phyloP scores from a whole-genome alignment of 2,888 invertebrate genomes.

The Smittia aterrima region DNA sequence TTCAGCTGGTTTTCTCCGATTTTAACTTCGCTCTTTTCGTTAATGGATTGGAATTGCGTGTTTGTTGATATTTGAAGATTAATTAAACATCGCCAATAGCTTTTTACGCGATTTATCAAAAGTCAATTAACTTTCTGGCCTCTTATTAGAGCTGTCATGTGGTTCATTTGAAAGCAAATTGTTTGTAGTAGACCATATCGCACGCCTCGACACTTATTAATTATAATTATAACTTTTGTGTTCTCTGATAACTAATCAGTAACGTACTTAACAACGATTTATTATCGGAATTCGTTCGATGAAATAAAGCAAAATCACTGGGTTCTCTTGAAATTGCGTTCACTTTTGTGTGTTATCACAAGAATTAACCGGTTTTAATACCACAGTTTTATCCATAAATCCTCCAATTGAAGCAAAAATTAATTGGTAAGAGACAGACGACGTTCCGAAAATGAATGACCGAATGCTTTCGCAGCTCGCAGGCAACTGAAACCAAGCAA shows the following conservation, averaged over 20 bases:
- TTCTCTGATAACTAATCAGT: constrained; percentile 12
- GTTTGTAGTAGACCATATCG: not conserved
- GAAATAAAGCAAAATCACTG: not conserved
- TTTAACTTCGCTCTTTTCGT: not conserved
- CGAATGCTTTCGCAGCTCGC: constrained; percentile 21
- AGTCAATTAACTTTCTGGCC: not conserved
- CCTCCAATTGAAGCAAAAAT: not conserved
- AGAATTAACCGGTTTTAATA: constrained; percentile 13
- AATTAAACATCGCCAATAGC: not conserved
- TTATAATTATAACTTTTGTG: not conserved
- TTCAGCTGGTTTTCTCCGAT: not conserved
- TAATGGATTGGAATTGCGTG: constrained; percentile 12
- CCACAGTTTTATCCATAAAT: constrained; percentile 13
- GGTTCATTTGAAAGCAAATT: not conserved
- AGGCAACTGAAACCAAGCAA: constrained; percentile 17
- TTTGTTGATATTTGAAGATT: constrained; percentile 20
- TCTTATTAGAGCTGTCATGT: not conserved
- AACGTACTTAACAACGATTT: not conserved
- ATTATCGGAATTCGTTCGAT: not conserved
- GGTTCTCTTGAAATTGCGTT: no score
- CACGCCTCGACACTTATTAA: not conserved
- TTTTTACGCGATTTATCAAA: not conserved
- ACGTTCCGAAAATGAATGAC: not conserved
- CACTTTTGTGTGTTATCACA: not conserved
- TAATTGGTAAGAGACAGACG: constrained; percentile 1